A percentile compares a stretch with the other conserved stretches of the same genome.
Conservation (phyloP, 2,888 invertebrate genomes). For the Acanthoscelides obtectus region DNA sequence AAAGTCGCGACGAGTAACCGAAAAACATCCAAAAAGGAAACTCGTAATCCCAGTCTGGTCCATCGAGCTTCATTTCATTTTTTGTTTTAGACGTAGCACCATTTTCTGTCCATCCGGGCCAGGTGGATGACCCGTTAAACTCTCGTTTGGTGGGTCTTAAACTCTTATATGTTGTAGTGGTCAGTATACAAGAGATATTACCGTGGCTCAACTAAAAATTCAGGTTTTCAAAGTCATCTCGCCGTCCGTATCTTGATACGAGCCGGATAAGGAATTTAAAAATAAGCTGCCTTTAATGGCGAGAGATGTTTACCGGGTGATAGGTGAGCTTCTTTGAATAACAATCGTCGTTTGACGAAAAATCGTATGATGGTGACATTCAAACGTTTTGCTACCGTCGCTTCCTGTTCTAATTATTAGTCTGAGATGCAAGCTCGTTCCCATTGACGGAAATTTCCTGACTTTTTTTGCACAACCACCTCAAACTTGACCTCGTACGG, state of each 20-base stretch:
- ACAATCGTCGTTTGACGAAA: conserved; percentile 15
- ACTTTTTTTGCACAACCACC: too few relatives aligned
- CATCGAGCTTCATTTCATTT: not conserved
- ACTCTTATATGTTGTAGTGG: conserved; percentile 46
- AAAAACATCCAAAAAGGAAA: not conserved
- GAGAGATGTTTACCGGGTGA: conserved; percentile 7
- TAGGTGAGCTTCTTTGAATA: conserved; percentile 21
- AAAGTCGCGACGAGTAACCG: not conserved
- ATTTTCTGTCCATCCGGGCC: conserved; percentile 10
- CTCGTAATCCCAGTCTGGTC: not conserved
- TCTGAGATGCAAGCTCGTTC: too few relatives aligned
- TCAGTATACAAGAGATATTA: conserved; percentile 32
- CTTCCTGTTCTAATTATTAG: not conserved
- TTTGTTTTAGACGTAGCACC: not conserved
- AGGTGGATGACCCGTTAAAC: conserved; percentile 38
- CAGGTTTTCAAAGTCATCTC: not conserved
- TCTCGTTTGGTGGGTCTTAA: conserved; percentile 38
- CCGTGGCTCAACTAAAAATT: not conserved
- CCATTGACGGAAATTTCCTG: too few relatives aligned
- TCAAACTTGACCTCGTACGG: too few relatives aligned
- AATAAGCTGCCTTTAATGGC: conserved; percentile 1
- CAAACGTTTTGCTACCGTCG: conserved; percentile 4
- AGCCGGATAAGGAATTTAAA: conserved; percentile 2
- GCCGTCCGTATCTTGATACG: not conserved
- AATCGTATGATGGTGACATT: conserved; percentile 9